Evolutionary conservation across 2,797 vertebrate genomes (phyloP).

Genomic region (Neopelma chrysocephalum): DNA sequence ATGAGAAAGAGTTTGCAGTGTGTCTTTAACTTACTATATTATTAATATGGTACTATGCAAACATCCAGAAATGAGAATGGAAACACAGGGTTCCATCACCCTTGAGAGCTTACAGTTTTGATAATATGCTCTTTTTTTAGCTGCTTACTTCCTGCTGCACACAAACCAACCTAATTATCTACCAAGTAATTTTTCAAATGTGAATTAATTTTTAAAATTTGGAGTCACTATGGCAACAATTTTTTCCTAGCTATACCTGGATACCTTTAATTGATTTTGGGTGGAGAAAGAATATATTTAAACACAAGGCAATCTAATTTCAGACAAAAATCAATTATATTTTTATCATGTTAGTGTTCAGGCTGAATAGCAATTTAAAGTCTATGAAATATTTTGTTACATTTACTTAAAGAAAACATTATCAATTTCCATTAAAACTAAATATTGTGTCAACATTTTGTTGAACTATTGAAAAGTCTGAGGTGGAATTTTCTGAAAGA

Average conservation of each 20-base stretch:
- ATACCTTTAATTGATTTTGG: slow-evolving; percentile 43
- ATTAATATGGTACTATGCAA: neutral
- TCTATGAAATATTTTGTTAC: slow-evolving; percentile 1
- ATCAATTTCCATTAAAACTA: slow-evolving; percentile 28
- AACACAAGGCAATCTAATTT: slow-evolving; percentile 30
- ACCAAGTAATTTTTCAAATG: slow-evolving; percentile 33
- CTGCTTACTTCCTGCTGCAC: neutral
- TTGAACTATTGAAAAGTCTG: neutral
- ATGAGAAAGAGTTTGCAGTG: neutral
- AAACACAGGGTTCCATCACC: neutral
- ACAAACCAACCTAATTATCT: neutral
- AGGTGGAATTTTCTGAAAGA: slow-evolving; percentile 16
- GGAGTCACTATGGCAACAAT: neutral
- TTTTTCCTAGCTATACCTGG: neutral
- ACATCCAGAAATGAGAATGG: neutral
- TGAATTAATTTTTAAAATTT: slow-evolving; percentile 28
- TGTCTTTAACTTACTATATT: neutral
- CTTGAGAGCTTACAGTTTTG: neutral
- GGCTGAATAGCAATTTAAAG: slow-evolving; percentile 24
- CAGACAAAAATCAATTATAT: slow-evolving; percentile 36
- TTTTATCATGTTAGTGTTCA: slow-evolving; percentile 23
- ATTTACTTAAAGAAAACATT: slow-evolving; percentile 13
- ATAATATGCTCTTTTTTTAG: neutral
- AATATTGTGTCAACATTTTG: slow-evolving; percentile 11
- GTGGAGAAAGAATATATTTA: slow-evolving; percentile 20